Base-by-base conservation (phyloP, 2,888 invertebrate species). In the Volucella inanis region DNA sequence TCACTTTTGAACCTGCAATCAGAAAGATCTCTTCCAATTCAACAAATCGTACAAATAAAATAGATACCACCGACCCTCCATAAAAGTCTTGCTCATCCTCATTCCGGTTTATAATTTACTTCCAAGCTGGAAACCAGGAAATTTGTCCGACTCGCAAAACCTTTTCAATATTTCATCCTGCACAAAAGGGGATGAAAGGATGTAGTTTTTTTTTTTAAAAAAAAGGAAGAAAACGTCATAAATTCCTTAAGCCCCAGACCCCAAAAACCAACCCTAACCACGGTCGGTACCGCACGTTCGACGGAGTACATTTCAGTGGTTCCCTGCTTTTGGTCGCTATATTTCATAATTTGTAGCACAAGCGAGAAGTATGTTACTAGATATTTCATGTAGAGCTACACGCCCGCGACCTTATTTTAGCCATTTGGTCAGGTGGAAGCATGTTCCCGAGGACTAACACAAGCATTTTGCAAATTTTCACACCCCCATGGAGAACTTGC, bases 311-410 rank as follows among this genome's bases (percentile, higher is more conserved):
- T 68, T 15, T 41, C 18, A 50, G 31, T 14, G 49, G 45, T 61
- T 14, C 39, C 47, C 14, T 59, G 45, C 14, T 72, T 68, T 74
- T 45, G 65, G 84, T 65, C 71, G 65, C 84, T 62, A 62, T 84
- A 76, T 84, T 84, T 84, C 75, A 84, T 84, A 84, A 71, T 75
- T 76, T 71, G 43, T 75, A 70, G 57, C 70, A 75, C 79, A 74
- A 55, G 41, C 8, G 31, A 31, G 31, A 6, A 31, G 31, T 31
- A 22, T 22, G 18, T 22, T 22, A 31, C 6, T 31, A 52, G n/a
- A 59, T 14, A 80, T 75, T 80, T 47, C 41, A 74, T 38, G 41
- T 41, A 45, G 61, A 12, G 43, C 47, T 45, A 61, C 47, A 22
- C 15, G 4, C 6, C 6, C 31, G 31, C 59, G 72, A 72, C 72